phyloP scores from a whole-genome alignment of 2,113 vertebrate species.

The Sialia sialis region DNA sequence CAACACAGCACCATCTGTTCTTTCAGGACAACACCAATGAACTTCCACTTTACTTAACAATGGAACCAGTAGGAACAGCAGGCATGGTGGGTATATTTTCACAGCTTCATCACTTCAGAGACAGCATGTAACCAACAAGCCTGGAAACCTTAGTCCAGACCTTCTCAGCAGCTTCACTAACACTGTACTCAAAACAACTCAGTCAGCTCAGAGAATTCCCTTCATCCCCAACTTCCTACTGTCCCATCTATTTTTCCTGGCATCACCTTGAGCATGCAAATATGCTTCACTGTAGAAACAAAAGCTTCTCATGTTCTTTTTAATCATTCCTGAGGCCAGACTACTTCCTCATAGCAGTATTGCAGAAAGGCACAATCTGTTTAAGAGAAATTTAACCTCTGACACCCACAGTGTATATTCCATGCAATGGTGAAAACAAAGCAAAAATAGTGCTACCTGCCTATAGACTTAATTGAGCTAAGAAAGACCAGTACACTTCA shows the following conservation, averaged over 20 bases:
- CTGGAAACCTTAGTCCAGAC: background rate
- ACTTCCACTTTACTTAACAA: background rate
- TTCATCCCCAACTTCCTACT: background rate
- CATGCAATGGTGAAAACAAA: background rate
- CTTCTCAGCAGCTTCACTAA: background rate
- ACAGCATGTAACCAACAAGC: background rate
- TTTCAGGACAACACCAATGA: background rate
- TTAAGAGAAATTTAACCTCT: background rate
- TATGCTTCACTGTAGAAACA: background rate
- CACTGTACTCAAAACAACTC: background rate
- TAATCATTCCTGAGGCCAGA: background rate
- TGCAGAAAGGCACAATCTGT: background rate
- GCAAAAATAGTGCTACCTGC: background rate
- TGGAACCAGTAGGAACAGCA: background rate
- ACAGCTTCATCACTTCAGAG: background rate
- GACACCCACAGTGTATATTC: background rate
- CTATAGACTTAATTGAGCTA: background rate
- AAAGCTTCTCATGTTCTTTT: background rate
- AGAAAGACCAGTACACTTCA: background rate
- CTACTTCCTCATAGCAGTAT: background rate
- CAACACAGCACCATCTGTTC: constrained; percentile 20
- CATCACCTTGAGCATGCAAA: background rate
- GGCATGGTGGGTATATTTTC: rapidly evolving
- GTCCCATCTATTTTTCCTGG: background rate
- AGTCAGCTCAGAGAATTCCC: background rate